Evolutionary conservation across 2,113 vertebrate species (phyloP).

Genomic region (Pteruthius melanotis): DNA sequence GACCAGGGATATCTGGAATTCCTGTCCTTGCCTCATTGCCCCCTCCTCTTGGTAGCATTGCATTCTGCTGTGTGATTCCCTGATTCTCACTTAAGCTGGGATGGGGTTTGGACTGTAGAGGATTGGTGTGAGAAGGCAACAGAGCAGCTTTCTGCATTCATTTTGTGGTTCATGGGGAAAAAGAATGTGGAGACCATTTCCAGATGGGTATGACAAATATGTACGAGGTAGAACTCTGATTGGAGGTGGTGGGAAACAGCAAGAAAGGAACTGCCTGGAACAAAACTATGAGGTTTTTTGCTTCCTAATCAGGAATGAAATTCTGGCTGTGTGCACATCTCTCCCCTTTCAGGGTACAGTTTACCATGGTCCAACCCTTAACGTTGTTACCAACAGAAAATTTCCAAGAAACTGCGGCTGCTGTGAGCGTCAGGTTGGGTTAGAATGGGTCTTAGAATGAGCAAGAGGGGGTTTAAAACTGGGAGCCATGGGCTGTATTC

Average conservation of each 20-base stretch:
- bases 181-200: neutral
- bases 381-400: fast-evolving
- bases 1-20: neutral
- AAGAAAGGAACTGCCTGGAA: neutral
- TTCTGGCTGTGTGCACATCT: neutral
- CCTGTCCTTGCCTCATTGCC: neutral
- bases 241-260: neutral
- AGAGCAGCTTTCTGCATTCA: neutral
- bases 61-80: neutral
- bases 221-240: neutral
- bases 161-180: neutral
- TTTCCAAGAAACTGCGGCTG: neutral
- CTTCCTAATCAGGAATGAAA: neutral
- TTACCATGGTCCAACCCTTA: neutral
- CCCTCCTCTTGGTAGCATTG: neutral
- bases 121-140: neutral
- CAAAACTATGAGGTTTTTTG: neutral
- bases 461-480: neutral
- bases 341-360: neutral
- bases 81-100: neutral
- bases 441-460: neutral
- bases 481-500: neutral
- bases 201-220: neutral
- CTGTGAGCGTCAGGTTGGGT: neutral
- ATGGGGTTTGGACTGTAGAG: neutral